phyloP scores from a whole-genome alignment of 2,888 invertebrate genomes.

The Priocnemis perturbator region DNA sequence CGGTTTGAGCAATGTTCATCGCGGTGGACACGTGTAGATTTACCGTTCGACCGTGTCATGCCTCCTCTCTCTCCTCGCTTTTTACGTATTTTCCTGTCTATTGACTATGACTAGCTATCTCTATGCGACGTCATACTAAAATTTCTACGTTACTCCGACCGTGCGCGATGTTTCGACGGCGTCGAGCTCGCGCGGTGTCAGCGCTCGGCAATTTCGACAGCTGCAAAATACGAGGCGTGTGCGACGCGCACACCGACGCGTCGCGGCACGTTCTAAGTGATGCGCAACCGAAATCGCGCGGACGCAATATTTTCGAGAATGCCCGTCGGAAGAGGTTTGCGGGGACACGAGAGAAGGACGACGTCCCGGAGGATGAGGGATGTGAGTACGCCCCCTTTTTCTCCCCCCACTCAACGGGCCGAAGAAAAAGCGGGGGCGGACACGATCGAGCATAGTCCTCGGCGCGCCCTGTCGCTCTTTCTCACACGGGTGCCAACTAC shows the following conservation, averaged over 20 bases:
- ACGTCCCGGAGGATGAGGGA: slow-evolving; percentile 4
- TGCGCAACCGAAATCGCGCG: no score
- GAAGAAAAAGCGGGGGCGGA: slow-evolving; percentile 5
- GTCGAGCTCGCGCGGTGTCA: no score
- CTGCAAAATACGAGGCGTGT: no score
- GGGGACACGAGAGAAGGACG: not conserved
- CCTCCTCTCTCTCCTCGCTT: slow-evolving; percentile 39
- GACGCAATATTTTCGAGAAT: no score
- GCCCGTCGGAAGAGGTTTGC: no score
- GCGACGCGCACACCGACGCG: no score
- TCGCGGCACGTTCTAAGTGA: no score
- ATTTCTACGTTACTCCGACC: not conserved
- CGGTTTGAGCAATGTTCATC: no score
- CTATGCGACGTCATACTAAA: no score
- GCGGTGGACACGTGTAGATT: slow-evolving; percentile 19
- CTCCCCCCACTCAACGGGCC: not conserved
- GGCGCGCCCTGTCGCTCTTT: slow-evolving; percentile 48
- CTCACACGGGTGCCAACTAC: slow-evolving; percentile 60
- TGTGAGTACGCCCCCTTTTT: not conserved
- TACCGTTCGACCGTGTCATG: slow-evolving; percentile 23
- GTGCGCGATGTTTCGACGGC: slow-evolving; percentile 9
- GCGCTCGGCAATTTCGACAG: no score
- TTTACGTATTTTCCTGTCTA: slow-evolving; percentile 19
- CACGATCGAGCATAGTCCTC: slow-evolving; percentile 10
- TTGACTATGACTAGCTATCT: no score